Evolutionary conservation across 2,888 invertebrate genomes (phyloP), one percentile per base, ranked within the genome.

Genomic region (Tuta absoluta): DNA sequence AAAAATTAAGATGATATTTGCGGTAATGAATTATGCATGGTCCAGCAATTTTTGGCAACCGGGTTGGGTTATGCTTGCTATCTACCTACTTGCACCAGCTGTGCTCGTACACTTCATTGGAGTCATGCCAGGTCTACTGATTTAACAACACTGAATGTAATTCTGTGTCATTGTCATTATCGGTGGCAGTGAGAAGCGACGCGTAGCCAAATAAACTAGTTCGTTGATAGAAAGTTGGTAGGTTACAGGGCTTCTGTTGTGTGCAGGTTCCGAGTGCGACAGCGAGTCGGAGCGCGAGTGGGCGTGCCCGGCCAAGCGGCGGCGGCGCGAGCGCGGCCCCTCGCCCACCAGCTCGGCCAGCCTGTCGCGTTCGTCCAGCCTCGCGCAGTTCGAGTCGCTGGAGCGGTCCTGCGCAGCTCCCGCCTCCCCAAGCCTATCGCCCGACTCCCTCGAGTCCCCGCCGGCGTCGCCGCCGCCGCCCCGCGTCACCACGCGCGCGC

Each of bases 331-430:
- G 76, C 87, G 87, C 68, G 87, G 85, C 68, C 66, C 79, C 65
- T 90, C 91, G 68, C 89, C 87, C 67, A 72, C 81, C 80, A 90
- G 88, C 86, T 70, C 89, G 77, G 81, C 87, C 79, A 95, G 95
- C 59, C 91, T 95, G 14, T 95, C 95, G 74, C 94, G 96, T 70
- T 96, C 96, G 67, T 96, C 96, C 70, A 96, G 96, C 73, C 91
- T 97, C 68, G 93, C 97, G 68, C 96, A 96, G 85, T 97, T 97
- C 85, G 97, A 97, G 87, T 96, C 95, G 4, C 89, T 97, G 67
- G 97, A 97, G 81, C 93, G 91, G 45, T 90, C 91, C 58, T 91
- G 91, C 75, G 89, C 89, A 37, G 89, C 89, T n/a, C 87, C 87
- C 63, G 83, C 79, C 59, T 89, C 89, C 24, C 87, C 87, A 66